phyloP scores from a whole-genome alignment of 2,113 vertebrate genomes.

The Lota lota region DNA sequence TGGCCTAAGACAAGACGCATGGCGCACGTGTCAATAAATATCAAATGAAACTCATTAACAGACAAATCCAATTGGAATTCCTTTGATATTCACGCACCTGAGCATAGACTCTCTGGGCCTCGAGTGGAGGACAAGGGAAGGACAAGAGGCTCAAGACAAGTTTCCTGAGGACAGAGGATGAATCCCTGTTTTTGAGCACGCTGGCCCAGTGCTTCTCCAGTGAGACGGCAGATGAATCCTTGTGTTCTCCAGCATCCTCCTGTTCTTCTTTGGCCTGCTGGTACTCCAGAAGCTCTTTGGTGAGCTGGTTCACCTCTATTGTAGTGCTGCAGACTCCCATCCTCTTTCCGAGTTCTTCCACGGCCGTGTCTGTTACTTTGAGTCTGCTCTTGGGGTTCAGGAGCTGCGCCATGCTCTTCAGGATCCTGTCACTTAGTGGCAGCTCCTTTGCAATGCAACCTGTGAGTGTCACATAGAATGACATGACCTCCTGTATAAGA shows the following conservation, averaged over 20 bases:
- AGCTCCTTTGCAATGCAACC: slow-evolving; percentile 48
- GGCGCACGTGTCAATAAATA: neutral
- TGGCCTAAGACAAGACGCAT: slow-evolving; percentile 25
- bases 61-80: too few relatives aligned
- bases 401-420: slow-evolving; percentile 57
- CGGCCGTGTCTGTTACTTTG: slow-evolving; percentile 35
- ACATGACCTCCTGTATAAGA: slow-evolving; percentile 45
- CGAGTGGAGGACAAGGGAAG: slow-evolving; percentile 66
- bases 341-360: slow-evolving; percentile 54
- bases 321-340: slow-evolving; percentile 56
- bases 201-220: slow-evolving; percentile 63
- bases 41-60: too few relatives aligned
- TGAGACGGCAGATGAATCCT: slow-evolving; percentile 9
- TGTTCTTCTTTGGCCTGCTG: slow-evolving; percentile 42
- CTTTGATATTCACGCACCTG: slow-evolving; percentile 53
- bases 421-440: slow-evolving; percentile 46
- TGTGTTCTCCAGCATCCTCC: slow-evolving; percentile 2
- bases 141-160: slow-evolving; percentile 68
- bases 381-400: slow-evolving; percentile 54
- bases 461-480: slow-evolving; percentile 63
- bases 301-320: slow-evolving; percentile 50
- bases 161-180: slow-evolving; percentile 58
- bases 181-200: slow-evolving; percentile 43
- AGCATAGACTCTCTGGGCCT: slow-evolving; percentile 54
- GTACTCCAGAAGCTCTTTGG: slow-evolving; percentile 60